These are phyloP conservation scores for Pseudomyrmex gracilis DNA, from an alignment of 1,140 invertebrate genomes.

Conservation along the genomic window DNA sequence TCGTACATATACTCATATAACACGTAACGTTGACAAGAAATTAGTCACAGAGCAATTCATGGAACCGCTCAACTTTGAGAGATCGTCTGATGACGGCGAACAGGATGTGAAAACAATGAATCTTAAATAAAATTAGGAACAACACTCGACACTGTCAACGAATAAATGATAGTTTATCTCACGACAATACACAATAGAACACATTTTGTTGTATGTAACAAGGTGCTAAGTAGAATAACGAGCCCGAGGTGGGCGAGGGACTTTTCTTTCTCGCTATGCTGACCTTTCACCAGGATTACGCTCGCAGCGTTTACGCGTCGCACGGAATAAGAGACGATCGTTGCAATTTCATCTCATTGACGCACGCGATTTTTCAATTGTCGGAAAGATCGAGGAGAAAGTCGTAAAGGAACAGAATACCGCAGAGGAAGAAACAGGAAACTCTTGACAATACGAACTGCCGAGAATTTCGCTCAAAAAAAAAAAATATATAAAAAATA, in stretches of 20 bases:
- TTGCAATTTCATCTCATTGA: constrained; percentile 52
- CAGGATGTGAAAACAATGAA: constrained; percentile 71
- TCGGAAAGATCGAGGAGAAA: constrained; percentile 49
- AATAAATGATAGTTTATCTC: constrained; percentile 68
- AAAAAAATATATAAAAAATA: constrained; percentile 6
- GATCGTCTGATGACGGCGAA: constrained; percentile 45
- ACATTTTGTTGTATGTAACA: constrained; percentile 74
- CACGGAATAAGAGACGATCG: constrained; percentile 48
- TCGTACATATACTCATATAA: not conserved
- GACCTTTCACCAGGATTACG: constrained; percentile 79
- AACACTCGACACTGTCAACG: constrained; percentile 61
- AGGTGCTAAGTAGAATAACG: constrained; percentile 77
- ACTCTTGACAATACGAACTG: not conserved
- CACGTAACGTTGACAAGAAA: constrained; percentile 1
- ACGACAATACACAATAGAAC: constrained; percentile 75
- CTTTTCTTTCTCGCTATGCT: constrained; percentile 74
- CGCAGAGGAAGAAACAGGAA: constrained; percentile 19
- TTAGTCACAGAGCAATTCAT: constrained; percentile 19
- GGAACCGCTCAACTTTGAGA: constrained; percentile 10
- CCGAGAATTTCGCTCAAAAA: not conserved
- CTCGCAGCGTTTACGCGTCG: constrained; percentile 64
- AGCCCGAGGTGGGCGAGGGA: constrained; percentile 76
- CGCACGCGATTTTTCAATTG: constrained; percentile 42
- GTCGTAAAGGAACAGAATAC: constrained; percentile 10
- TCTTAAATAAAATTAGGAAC: constrained; percentile 74